Percentiles rank a stretch among this genome's conserved stretches.
Evolutionary conservation across 1,140 invertebrate species (phyloP).

Genomic region (Papilio helenus): DNA sequence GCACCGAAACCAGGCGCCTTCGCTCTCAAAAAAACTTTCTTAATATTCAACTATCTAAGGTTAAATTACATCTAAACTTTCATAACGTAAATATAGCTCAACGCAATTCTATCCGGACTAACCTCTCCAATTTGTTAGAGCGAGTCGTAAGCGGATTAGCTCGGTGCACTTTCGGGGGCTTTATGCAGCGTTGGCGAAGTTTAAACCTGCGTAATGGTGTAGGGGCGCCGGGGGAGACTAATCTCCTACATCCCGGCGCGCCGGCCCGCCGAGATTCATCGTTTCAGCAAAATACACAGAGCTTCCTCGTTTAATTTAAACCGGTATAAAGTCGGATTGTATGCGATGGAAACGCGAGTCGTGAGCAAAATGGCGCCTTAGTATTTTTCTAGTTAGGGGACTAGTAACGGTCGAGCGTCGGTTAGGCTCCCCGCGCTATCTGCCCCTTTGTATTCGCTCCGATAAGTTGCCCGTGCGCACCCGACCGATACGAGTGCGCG

Average conservation of each 20-base stretch:
- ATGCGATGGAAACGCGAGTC: slow-evolving; percentile 48
- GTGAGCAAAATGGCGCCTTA: slow-evolving; percentile 73
- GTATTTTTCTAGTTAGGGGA: slow-evolving; percentile 81
- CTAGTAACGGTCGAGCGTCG: slow-evolving; percentile 81
- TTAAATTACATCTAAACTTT: slow-evolving; percentile 36
- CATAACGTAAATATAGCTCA: slow-evolving; percentile 59
- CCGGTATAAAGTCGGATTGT: slow-evolving; percentile 24
- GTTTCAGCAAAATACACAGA: slow-evolving; percentile 57
- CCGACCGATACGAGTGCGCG: slow-evolving; percentile 77
- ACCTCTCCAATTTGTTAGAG: slow-evolving; percentile 61
- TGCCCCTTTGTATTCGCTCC: slow-evolving; percentile 81
- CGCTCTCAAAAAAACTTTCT: slow-evolving; percentile 29
- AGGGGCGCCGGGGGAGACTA: slow-evolving; percentile 57
- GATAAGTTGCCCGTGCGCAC: slow-evolving; percentile 82
- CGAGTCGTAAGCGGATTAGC: slow-evolving; percentile 69
- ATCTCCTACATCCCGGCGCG: slow-evolving; percentile 63
- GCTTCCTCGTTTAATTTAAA: slow-evolving; percentile 67
- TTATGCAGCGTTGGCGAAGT: slow-evolving; percentile 56
- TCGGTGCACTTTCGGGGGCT: slow-evolving; percentile 58
- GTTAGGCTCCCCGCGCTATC: slow-evolving; percentile 80
- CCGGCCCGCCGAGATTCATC: slow-evolving; percentile 39
- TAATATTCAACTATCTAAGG: slow-evolving; percentile 15
- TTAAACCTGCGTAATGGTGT: slow-evolving; percentile 71
- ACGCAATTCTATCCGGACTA: slow-evolving; percentile 45
- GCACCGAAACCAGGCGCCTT: slow-evolving; percentile 56